Evolutionary conservation across 2,797 vertebrate genomes (phyloP).

Genomic region (Megaceryle alcyon): DNA sequence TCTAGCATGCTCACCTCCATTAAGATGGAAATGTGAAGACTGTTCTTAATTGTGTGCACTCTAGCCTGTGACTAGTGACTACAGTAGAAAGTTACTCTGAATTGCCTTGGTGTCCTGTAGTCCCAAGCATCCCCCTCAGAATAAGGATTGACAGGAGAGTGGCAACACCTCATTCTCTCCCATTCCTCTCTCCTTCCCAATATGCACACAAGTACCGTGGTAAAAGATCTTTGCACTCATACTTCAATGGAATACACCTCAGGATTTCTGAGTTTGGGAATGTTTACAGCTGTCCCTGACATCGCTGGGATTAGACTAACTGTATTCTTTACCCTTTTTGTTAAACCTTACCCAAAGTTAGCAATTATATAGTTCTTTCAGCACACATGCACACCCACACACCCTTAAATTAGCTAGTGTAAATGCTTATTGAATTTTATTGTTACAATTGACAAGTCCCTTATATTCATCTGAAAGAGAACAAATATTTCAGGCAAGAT

Average conservation of each 20-base stretch:
- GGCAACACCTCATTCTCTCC: neutral
- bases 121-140: neutral
- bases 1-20: neutral
- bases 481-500: neutral
- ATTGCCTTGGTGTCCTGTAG: neutral
- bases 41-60: neutral
- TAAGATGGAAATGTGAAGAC: neutral
- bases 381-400: rapidly evolving
- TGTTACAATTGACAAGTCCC: neutral
- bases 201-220: neutral
- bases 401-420: neutral
- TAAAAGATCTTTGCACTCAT: neutral
- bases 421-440: neutral
- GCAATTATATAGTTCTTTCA: neutral
- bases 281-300: neutral
- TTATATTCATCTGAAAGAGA: neutral
- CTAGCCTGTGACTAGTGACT: neutral
- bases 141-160: neutral
- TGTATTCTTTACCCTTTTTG: neutral
- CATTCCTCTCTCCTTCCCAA: neutral
- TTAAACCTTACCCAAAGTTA: neutral
- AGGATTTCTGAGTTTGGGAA: neutral
- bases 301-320: neutral
- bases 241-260: neutral
- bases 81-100: neutral